Conservation (phyloP, 1,140 invertebrate genomes). For the Gonatopus flavifemur region DNA sequence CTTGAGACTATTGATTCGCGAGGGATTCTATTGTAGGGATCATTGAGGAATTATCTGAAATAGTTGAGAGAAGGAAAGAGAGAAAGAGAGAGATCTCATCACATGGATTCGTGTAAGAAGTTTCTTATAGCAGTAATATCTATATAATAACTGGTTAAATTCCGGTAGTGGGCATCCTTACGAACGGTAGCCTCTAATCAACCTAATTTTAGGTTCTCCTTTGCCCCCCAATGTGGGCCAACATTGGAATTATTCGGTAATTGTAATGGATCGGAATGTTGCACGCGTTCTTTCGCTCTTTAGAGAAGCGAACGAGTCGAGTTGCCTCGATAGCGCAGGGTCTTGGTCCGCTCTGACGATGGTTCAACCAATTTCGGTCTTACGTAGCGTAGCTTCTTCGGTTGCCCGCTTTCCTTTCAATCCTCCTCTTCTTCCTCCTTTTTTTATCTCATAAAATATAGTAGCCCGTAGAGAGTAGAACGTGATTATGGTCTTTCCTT, state of each 20-base stretch:
- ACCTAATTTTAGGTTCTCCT: slow-evolving; percentile 56
- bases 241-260: slow-evolving; percentile 57
- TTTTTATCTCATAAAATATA: too few relatives aligned
- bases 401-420: slow-evolving; percentile 16
- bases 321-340: too few relatives aligned
- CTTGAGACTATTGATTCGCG: too few relatives aligned
- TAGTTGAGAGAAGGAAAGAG: too few relatives aligned
- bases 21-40: too few relatives aligned
- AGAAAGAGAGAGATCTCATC: too few relatives aligned
- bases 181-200: slow-evolving; percentile 60
- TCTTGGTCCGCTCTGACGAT: not conserved
- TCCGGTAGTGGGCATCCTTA: slow-evolving; percentile 58
- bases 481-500: too few relatives aligned
- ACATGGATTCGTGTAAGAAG: too few relatives aligned
- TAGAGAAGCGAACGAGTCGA: too few relatives aligned
- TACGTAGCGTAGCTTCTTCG: too few relatives aligned
- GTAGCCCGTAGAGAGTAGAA: too few relatives aligned
- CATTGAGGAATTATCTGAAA: too few relatives aligned
- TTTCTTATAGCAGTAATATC: slow-evolving; percentile 38
- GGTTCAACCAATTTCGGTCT: slow-evolving; percentile 17
- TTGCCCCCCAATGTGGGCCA: slow-evolving; percentile 42
- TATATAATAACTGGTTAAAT: slow-evolving; percentile 58
- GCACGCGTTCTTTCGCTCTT: slow-evolving; percentile 37
- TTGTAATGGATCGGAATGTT: slow-evolving; percentile 57
- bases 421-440: slow-evolving; percentile 7